Evolutionary conservation across 2,797 vertebrate genomes (phyloP), one percentile per base, ranked within the genome.

Genomic region (Neopelma chrysocephalum): DNA sequence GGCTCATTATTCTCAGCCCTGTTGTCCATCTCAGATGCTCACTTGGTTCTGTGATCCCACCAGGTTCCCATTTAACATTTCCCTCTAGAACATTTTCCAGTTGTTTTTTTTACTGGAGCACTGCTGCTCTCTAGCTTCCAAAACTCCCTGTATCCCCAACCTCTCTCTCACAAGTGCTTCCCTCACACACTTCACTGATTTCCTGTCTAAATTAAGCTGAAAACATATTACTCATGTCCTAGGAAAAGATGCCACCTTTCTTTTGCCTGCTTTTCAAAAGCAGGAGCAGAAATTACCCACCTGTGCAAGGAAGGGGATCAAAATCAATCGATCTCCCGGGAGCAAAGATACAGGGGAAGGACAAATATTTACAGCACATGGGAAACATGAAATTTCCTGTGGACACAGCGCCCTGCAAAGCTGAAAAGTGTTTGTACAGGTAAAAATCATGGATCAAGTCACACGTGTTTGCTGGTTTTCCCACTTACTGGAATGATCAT

Each of bases 61-160:
- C 34, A 77, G 66, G 88, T 73, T 79, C 88, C 73, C 53, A 15
- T 94, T 90, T 84, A 73, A 73, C 82, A 26, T 70, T 45, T 27
- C 73, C 23, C 62, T 77, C 53, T n/a, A 5, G 9, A 87, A 51
- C 42, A 36, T 25, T 48, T 31, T 4, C n/a, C 82, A 65, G 57
- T 36, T 79, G 65, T 6, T 36, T 66, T 36, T 75, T 95, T 70
- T 1, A 0, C 79, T 94, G 81, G 89, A 95, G 34, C 51, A 0
- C 83, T 96, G 73, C 94, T 96, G 96, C 97, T 96, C 96, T 95
- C 96, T 96, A 94, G 94, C 95, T 95, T 87, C 84, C 91, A 92
- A 58, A 94, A 50, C 13, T 72, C 56, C 36, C 54, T 15, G 3
- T 31, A 12, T 68, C 48, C 23, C 19, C 15, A 18, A 6, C 12